A percentile compares a stretch with the other conserved stretches of the same genome.
Conservation (phyloP, 1,140 invertebrate genomes). For the Tetramorium alpestre region DNA sequence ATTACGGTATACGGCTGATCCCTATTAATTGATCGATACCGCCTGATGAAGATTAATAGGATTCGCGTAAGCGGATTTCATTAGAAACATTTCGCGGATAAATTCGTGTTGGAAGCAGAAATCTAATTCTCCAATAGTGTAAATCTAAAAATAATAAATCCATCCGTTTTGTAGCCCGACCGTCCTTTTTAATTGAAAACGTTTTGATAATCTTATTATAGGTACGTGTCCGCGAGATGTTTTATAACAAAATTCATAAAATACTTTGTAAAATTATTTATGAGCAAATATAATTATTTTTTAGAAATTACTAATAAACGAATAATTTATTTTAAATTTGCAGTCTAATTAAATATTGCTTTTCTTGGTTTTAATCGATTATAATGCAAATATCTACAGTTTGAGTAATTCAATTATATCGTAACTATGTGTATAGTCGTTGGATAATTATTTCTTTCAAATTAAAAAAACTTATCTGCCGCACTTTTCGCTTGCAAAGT, state of each 20-base stretch:
- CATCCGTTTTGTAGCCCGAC: not conserved
- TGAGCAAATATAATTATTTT: not conserved
- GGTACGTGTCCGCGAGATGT: not conserved
- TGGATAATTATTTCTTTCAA: slow-evolving; percentile 3
- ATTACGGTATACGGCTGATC: slow-evolving; percentile 38
- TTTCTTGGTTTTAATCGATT: not conserved
- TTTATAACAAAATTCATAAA: not conserved
- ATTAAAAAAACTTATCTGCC: not conserved
- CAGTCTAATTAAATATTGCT: not conserved
- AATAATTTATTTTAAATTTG: not conserved
- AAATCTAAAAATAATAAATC: slow-evolving; percentile 26
- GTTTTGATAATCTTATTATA: not conserved
- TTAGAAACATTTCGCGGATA: slow-evolving; percentile 5
- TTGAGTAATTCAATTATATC: not conserved
- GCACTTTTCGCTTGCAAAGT: not conserved
- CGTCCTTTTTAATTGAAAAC: not conserved
- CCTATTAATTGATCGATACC: slow-evolving; percentile 50
- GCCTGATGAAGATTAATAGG: slow-evolving; percentile 44
- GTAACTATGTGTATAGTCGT: too few species aligned
- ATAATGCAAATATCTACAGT: not conserved
- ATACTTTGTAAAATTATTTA: not conserved
- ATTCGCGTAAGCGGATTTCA: slow-evolving; percentile 30
- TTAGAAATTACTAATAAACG: not conserved
- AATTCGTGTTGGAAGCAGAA: not conserved
- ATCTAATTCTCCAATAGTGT: slow-evolving; percentile 15